Base-by-base conservation (phyloP, 2,888 invertebrate species). In the Rotaria socialis region DNA sequence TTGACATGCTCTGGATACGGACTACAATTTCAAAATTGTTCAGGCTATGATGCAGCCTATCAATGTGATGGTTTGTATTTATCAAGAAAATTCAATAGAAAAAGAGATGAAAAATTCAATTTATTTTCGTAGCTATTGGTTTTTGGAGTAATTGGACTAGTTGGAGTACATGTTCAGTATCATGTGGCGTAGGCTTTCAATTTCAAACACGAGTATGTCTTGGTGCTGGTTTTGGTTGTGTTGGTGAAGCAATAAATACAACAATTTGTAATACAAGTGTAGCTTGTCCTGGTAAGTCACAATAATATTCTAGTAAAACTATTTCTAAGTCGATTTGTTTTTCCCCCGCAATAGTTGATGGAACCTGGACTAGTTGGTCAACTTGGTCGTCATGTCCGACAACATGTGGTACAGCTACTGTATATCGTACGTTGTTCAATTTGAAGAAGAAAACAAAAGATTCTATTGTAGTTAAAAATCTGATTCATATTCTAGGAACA, bases 381-480 rank as follows among this genome's bases (percentile, higher is more conserved):
- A 60, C 19, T 75, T 86, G 86, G 86, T 47, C 75, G 43, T 27
- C 55, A 43, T 86, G 86, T 58, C 41, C 27, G 43, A 58, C 74
- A 55, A 55, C 86, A n/a, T 86, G 86, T 86, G 86, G 86, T 22
- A 84, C 84, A n/a, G 86, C 75, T 3, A 50, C 58, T n/a, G 47
- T 84, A 24, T 80, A 80, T 80, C 43, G 80, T 80, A 67, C 35
- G 67, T 67, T 67, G 35, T 35, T 35, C 14, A 27, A 67, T 35
- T 67, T 11, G 35, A 35, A 35, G 35, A 35, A 35, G 35, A 67
- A 27, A 35, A 35, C 3, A 35, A 27, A 35, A 19, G 35, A 50
- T 11, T 16, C n/a, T 16, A 67, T 67, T 27, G 4, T 35, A 67
- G 4, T 35, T 19, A 14, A 35, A 16, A 0, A 35, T 35, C 0